Evolutionary conservation across 1,140 invertebrate genomes (phyloP).

Genomic region (Megalonaias nervosa): DNA sequence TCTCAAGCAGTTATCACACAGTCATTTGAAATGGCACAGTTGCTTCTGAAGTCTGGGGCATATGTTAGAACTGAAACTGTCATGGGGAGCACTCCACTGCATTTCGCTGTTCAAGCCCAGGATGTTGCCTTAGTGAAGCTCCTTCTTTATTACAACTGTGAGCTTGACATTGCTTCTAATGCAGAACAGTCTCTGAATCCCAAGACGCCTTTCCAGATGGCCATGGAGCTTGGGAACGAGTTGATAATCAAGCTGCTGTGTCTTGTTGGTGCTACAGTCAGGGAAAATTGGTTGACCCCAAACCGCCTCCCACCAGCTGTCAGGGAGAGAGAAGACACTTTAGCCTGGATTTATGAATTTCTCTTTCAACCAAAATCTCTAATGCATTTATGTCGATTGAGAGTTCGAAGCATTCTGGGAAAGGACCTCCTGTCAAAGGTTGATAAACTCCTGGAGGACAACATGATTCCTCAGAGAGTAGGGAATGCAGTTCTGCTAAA

Average conservation of each 20-base stretch:
- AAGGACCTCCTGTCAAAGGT: constrained; percentile 1
- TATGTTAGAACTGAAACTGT: constrained; percentile 14
- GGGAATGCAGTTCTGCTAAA: constrained; percentile 20
- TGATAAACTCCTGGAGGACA: neutral
- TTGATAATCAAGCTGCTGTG: constrained; percentile 24
- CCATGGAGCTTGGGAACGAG: constrained; percentile 3
- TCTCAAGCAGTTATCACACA: constrained; percentile 11
- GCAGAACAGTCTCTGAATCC: constrained; percentile 7
- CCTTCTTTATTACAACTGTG: constrained; percentile 18
- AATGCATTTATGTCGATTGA: constrained; percentile 12
- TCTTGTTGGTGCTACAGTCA: constrained; percentile 10
- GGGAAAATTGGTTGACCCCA: neutral
- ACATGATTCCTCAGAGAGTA: constrained; percentile 8
- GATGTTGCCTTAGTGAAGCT: constrained; percentile 13
- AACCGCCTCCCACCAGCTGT: neutral
- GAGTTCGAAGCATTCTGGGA: constrained; percentile 2
- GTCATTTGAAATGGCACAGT: constrained; percentile 12
- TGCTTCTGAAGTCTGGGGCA: constrained; percentile 18
- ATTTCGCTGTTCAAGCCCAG: constrained; percentile 21
- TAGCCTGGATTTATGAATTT: constrained; percentile 28
- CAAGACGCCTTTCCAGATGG: constrained; percentile 19
- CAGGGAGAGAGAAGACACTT: constrained; percentile 6
- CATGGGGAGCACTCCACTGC: constrained; percentile 9
- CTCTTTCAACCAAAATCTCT: constrained; percentile 17
- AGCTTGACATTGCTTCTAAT: constrained; percentile 1